Evolutionary conservation across 2,113 vertebrate species (phyloP).

Genomic region (Dromaius novaehollandiae): DNA sequence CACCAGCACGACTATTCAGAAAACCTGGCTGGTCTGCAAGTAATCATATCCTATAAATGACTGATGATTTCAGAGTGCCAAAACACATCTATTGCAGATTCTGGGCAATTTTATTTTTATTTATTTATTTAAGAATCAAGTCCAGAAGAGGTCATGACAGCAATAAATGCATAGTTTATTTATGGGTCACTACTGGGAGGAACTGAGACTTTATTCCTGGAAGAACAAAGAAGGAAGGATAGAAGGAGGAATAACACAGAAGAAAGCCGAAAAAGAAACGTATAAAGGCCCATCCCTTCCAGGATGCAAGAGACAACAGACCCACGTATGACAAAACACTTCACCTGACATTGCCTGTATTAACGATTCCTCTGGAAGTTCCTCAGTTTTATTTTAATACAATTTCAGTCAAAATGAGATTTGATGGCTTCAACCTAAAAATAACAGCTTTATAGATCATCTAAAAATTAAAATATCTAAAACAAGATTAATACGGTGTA

Average conservation of each 20-base stretch:
- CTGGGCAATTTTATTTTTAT: not conserved
- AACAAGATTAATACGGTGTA: not conserved
- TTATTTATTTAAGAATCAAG: not conserved
- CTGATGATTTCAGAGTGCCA: not conserved
- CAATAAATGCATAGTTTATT: not conserved
- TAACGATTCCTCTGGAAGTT: not conserved
- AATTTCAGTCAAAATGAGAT: constrained; percentile 3
- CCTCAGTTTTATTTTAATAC: constrained; percentile 13
- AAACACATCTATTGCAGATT: not conserved
- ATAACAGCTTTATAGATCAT: not conserved
- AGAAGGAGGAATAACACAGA: not conserved
- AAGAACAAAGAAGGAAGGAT: not conserved
- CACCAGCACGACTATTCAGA: not conserved
- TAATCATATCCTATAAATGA: not conserved
- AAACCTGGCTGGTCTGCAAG: not conserved
- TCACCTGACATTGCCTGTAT: constrained; percentile 3
- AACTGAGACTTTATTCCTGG: not conserved
- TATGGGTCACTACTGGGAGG: not conserved
- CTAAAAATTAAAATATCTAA: not conserved
- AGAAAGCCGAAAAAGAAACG: not conserved
- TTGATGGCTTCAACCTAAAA: constrained; percentile 21
- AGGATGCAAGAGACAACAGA: not conserved
- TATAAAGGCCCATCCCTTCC: not conserved
- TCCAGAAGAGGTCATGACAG: not conserved
- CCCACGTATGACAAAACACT: not conserved